phyloP scores from a whole-genome alignment of 1,140 invertebrate species.

The Dreissena polymorpha region DNA sequence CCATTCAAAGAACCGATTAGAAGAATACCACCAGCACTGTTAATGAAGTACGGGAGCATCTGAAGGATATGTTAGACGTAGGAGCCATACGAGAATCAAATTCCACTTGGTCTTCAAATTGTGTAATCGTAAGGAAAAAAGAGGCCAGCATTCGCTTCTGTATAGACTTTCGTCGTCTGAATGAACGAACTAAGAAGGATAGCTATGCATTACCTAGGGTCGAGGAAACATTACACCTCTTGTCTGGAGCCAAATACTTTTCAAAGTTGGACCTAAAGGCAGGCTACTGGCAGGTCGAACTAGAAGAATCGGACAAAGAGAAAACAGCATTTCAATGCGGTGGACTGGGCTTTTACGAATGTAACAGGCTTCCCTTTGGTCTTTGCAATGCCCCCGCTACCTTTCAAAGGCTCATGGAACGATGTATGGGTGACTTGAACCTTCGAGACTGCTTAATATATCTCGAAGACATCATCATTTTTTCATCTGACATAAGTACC shows the following conservation, averaged over 20 bases:
- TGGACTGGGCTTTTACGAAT: no score
- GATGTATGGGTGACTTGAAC: constrained; percentile 12
- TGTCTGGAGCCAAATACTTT: no score
- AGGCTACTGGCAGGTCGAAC: no score
- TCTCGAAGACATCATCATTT: constrained; percentile 30
- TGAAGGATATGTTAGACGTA: constrained; percentile 11
- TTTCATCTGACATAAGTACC: neutral
- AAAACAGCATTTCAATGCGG: no score
- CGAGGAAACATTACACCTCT: no score
- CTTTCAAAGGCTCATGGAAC: constrained; percentile 32
- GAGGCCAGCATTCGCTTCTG: constrained; percentile 80
- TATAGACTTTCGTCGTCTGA: constrained; percentile 52
- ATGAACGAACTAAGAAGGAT: neutral
- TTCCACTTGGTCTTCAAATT: constrained; percentile 61
- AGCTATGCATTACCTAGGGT: constrained; percentile 61
- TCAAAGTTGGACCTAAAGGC: no score
- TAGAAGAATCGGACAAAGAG: no score
- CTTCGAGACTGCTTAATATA: constrained; percentile 26
- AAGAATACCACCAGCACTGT: constrained; percentile 8
- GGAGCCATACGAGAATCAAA: constrained; percentile 17
- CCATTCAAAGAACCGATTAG: constrained; percentile 17
- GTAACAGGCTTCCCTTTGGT: no score
- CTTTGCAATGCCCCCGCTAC: no score
- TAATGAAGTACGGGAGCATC: constrained; percentile 6
- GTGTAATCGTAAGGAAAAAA: constrained; percentile 81